Evolutionary conservation across 2,797 vertebrate genomes (phyloP).

Genomic region (Argentina silus): DNA sequence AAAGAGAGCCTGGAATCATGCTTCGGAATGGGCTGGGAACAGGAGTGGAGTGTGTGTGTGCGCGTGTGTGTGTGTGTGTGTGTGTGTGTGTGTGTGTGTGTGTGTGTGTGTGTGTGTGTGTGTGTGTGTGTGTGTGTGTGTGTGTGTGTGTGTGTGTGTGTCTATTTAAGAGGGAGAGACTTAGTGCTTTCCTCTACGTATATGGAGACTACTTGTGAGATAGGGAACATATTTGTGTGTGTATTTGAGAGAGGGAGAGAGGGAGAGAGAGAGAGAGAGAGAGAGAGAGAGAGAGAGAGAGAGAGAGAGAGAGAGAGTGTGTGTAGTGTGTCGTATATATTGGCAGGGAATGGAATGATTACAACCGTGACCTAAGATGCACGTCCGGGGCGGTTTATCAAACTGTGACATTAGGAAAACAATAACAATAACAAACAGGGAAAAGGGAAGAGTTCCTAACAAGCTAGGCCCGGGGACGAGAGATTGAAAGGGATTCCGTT

Average conservation of each 20-base stretch:
- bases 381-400: not conserved
- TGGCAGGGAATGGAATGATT: slow-evolving; percentile 10
- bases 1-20: slow-evolving; percentile 49
- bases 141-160: slow-evolving; percentile 1
- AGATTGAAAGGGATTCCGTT: not conserved
- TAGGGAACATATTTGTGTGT: not conserved
- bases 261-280: slow-evolving; percentile 1
- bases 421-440: slow-evolving; percentile 22
- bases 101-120: slow-evolving; percentile 4
- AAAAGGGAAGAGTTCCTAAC: slow-evolving; percentile 2
- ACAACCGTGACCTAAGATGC: slow-evolving; percentile 17
- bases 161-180: slow-evolving; percentile 13
- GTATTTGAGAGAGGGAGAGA: not conserved
- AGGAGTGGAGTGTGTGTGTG: slow-evolving; percentile 39
- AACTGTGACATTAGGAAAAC: not conserved
- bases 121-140: slow-evolving; percentile 4
- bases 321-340: slow-evolving; percentile 6
- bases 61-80: slow-evolving; percentile 5
- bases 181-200: not conserved
- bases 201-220: not conserved
- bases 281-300: not conserved
- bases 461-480: not conserved
- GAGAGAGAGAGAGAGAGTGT: not conserved
- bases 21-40: slow-evolving; percentile 39
- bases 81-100: slow-evolving; percentile 3